phyloP scores from a whole-genome alignment of 2,113 vertebrate species.

The Xenopus borealis region DNA sequence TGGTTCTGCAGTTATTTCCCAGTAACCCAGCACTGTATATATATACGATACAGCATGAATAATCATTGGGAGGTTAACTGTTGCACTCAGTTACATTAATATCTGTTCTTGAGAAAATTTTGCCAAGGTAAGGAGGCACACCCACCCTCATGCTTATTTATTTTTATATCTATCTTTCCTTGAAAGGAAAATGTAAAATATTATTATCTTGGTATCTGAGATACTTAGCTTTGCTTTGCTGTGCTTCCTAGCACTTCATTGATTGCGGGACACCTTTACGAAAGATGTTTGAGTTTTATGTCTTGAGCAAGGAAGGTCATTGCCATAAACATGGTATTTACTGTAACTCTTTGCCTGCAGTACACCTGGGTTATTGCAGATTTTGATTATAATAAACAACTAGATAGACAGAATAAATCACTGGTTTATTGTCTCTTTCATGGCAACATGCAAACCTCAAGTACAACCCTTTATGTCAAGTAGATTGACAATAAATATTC shows the following conservation, averaged over 20 bases:
- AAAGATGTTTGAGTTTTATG: slow-evolving; percentile 33
- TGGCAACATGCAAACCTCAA: slow-evolving; percentile 10
- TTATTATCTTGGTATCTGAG: background rate
- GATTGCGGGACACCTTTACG: slow-evolving; percentile 28
- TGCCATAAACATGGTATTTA: slow-evolving; percentile 33
- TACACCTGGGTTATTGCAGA: slow-evolving; percentile 25
- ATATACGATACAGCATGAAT: no score
- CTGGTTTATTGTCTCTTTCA: slow-evolving; percentile 22
- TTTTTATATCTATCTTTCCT: no score
- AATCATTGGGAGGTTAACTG: no score
- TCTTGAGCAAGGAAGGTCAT: slow-evolving; percentile 34
- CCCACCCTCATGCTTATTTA: no score
- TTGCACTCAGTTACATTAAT: background rate
- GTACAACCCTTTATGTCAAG: slow-evolving; percentile 4
- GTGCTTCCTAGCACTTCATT: slow-evolving; percentile 33
- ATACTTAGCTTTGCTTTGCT: slow-evolving; percentile 6
- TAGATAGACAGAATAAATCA: slow-evolving; percentile 16
- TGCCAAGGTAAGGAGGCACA: no score
- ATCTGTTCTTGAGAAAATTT: background rate
- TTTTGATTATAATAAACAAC: slow-evolving; percentile 22
- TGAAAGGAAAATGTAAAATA: background rate
- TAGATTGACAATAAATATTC: slow-evolving; percentile 8
- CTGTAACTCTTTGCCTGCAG: slow-evolving; percentile 13
- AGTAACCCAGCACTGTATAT: no score
- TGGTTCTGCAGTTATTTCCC: no score